These are phyloP conservation scores for Melanocharis versteri DNA, from an alignment of 2,113 vertebrate genomes.

Conservation along the genomic window DNA sequence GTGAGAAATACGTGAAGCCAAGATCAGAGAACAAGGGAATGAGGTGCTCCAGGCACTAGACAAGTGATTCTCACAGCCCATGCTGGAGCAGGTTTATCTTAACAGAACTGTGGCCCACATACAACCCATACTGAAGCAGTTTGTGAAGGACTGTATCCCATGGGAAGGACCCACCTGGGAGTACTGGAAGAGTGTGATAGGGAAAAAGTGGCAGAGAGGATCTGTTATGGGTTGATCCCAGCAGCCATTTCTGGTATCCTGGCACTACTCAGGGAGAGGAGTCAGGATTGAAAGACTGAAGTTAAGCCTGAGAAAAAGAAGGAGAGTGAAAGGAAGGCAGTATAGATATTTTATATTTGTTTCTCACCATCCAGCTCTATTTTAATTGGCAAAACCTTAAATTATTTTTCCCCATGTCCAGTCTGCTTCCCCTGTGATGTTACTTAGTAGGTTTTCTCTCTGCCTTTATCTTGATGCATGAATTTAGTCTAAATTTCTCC, in stretches of 20 bases:
- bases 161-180: neutral
- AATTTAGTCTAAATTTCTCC: neutral
- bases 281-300: neutral
- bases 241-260: neutral
- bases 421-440: neutral
- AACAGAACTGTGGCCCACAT: accelerated
- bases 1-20: neutral
- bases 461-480: neutral
- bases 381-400: neutral
- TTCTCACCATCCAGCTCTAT: neutral
- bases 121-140: neutral
- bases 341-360: neutral
- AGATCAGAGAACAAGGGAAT: neutral
- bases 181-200: neutral
- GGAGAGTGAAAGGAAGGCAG: neutral
- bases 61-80: neutral
- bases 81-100: neutral
- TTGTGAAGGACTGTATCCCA: neutral
- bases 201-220: neutral
- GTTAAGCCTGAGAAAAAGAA: neutral
- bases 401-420: neutral
- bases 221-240: accelerated
- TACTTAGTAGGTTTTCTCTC: neutral
- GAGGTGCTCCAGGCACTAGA: neutral
- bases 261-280: accelerated